Percentiles rank a stretch among this genome's conserved stretches.
Evolutionary conservation across 2,113 vertebrate genomes (phyloP).

Genomic region (Crotalus horridus): DNA sequence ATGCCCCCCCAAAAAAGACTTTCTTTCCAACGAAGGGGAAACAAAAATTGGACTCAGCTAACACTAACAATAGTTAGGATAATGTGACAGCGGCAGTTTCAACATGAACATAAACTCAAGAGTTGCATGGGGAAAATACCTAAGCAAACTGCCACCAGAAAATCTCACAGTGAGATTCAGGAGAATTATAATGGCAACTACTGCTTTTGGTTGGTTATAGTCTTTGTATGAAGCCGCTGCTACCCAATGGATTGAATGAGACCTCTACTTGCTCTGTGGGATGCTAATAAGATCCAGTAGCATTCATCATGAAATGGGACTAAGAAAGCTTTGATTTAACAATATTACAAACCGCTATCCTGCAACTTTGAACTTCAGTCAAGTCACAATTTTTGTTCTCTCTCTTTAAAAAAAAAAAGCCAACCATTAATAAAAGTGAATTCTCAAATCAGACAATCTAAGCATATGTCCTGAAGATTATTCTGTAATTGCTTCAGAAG

Average conservation of each 20-base stretch:
- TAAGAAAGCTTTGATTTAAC: neutral
- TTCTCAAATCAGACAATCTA: slow-evolving; percentile 34
- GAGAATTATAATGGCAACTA: neutral
- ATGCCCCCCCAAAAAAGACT: neutral
- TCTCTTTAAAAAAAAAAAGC: neutral
- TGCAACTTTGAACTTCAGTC: neutral
- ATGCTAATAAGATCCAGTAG: neutral
- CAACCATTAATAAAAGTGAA: slow-evolving; percentile 31
- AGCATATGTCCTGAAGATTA: slow-evolving; percentile 13
- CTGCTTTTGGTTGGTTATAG: neutral
- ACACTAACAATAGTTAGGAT: neutral
- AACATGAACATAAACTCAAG: neutral
- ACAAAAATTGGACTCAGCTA: neutral
- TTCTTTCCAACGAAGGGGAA: neutral
- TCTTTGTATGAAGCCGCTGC: neutral
- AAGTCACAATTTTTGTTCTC: neutral
- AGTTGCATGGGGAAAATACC: neutral
- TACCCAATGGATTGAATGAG: neutral
- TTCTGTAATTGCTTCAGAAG: neutral
- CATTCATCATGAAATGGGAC: neutral
- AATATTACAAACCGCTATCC: neutral
- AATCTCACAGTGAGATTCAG: neutral
- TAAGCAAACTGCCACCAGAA: neutral
- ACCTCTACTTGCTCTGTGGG: neutral
- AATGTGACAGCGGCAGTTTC: neutral